Conservation (phyloP, 2,113 vertebrate genomes). For the Upupa epops region DNA sequence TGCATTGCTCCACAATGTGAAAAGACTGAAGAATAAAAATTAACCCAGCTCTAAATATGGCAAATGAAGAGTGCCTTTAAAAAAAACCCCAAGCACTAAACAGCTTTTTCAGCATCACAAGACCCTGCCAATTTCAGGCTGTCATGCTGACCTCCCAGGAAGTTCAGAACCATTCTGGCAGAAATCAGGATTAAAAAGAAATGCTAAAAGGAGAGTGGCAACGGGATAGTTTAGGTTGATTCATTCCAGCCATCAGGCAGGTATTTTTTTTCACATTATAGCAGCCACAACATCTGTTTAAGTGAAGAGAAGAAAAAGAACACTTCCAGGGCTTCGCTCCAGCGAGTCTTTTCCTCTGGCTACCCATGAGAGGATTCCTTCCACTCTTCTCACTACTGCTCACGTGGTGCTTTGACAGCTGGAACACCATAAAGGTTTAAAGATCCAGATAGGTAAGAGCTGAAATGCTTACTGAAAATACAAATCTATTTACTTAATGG, state of each 20-base stretch:
- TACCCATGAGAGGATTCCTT: not conserved
- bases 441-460: not conserved
- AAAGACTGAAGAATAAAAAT: constrained; percentile 16
- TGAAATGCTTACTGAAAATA: not conserved
- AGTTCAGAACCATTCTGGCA: not conserved
- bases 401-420: not conserved
- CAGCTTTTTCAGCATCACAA: not conserved
- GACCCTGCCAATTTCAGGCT: not conserved
- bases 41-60: constrained; percentile 12
- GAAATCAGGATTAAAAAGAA: not conserved
- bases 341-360: not conserved
- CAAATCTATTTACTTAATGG: not conserved
- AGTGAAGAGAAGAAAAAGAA: not conserved
- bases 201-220: rapidly evolving
- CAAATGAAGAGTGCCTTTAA: not conserved
- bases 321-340: not conserved
- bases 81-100: not conserved
- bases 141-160: not conserved
- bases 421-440: not conserved
- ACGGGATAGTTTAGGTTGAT: not conserved
- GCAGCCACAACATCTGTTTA: not conserved
- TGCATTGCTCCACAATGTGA: not conserved
- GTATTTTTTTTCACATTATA: not conserved
- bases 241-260: not conserved
- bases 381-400: not conserved